Evolutionary conservation across 1,140 invertebrate genomes (phyloP), one percentile per base, ranked within the genome.

Genomic region (Pantala flavescens): DNA sequence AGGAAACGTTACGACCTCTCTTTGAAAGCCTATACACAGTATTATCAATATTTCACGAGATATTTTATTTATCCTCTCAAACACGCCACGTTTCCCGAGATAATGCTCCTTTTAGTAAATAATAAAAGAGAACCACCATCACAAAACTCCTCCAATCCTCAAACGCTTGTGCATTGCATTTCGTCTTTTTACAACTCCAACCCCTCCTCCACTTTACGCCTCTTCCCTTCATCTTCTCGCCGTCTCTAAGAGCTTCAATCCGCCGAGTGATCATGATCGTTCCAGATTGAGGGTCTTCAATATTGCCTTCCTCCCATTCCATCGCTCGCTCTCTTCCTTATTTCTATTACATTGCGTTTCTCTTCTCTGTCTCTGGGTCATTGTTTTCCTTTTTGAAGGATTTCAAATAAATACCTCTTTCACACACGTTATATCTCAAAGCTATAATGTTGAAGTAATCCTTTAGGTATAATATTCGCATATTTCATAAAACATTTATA

Each of bases 91-190:
- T 14, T 12, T 3, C 49, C 49, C n/a, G 49, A 19, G 49, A 63
- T 63, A 63, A 63, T 63, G 49, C 49, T 12, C 49, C 49, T 63
- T 63, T 63, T 63, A 63, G 49, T 63, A 63, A 63, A 63, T 63
- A 63, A 63, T 63, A 63, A 63, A 63, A 14, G 28, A 36, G 49
- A 63, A 19, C n/a, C 49, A 14, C 49, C 49, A 21, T 21, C 49
- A 63, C 49, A 16, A 63, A 63, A 63, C 49, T 16, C 49, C 49
- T 63, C 49, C 14, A 63, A 21, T 63, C 49, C 12, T 63, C 49
- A 16, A 9, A 14, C 49, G 9, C 28, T 36, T 36, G 28, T 9
- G 28, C 28, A 36, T 36, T 36, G 28, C 28, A 36, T 36, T 36
- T 9, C 28, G 9, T 9, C 9, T 9, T 9, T 36, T 36, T 36